Conservation (phyloP, 2,113 vertebrate species). For the Campylomormyrus numenius region DNA sequence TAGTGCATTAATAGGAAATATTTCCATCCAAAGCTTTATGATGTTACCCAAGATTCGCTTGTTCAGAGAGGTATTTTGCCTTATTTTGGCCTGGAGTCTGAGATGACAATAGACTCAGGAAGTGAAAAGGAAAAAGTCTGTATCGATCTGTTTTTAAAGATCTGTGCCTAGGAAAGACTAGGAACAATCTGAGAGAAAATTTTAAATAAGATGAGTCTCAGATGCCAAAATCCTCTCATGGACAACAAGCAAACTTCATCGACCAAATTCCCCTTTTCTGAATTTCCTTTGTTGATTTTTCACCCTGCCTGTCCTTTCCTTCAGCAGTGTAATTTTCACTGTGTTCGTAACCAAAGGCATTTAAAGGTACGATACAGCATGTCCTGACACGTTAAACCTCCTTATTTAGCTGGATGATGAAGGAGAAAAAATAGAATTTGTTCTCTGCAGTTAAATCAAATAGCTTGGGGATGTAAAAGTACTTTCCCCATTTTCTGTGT, state of each 20-base stretch:
- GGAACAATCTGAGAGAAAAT: conserved; percentile 12
- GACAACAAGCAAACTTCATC: background rate
- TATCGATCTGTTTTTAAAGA: conserved; percentile 51
- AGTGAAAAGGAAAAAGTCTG: conserved; percentile 36
- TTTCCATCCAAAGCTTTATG: background rate
- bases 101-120: background rate
- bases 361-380: conserved; percentile 37
- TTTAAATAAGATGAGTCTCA: background rate
- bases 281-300: background rate
- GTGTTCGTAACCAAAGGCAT: conserved; percentile 36
- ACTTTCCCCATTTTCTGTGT: conserved; percentile 19
- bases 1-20: background rate
- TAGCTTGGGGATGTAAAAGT: conserved; percentile 20
- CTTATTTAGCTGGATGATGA: conserved; percentile 38
- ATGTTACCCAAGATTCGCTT: background rate
- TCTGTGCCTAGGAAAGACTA: conserved; percentile 22
- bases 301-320: conserved; percentile 25
- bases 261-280: background rate
- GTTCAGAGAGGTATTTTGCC: background rate
- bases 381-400: conserved; percentile 39
- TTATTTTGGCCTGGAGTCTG: background rate
- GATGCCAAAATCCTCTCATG: background rate
- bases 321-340: background rate
- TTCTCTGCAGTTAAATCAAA: conserved; percentile 32
- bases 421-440: conserved; percentile 19